Base-by-base conservation (phyloP, 2,888 invertebrate genomes). In the Eupithecia abbreviata region DNA sequence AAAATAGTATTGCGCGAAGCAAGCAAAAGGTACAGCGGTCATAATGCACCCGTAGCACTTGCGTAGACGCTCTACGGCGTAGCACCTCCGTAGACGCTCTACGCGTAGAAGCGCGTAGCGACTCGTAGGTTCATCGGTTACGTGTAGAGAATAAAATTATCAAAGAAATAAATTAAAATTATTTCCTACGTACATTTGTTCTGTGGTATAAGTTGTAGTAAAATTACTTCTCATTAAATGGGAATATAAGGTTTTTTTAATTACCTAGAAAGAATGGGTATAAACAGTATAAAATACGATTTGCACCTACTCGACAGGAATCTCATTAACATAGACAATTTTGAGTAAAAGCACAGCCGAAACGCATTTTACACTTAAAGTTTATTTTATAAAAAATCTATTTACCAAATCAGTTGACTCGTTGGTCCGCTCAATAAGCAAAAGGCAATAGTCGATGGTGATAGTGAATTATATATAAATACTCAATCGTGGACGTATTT, bases 351-450 rank as follows among this genome's bases (percentile, higher is more conserved):
- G 93, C 93, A 94, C 94, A 94, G 93, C 93, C 93, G 89, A 92
- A 90, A 91, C 87, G 88, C 88, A 85, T 90, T 88, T 84, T 73
- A 42, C 45, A 65, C 88, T 90, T 92, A 91, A 82, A 86, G 86
- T 87, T 85, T 85, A 87, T 86, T 89, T 88, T 88, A 83, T 87
- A 89, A 91, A 89, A 92, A 92, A 90, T 89, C 89, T 91, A 91
- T 87, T 84, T 88, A 89, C 86, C 87, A 90, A 91, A 92, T 93
- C 89, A 90, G 90, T 92, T 92, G 93, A 93, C 92, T 89, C 92
- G 72, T 94, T 95, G 94, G 94, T 95, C 94, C 94, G 88, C 93
- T 89, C 83, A 90, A 87, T 86, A 93, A 94, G 94, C 93, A 91
- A 93, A 92, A 94, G 93, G 93, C 93, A 88, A 87, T 89, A 82